These are phyloP conservation scores for Epinephelus malabaricus DNA, from an alignment of 2,797 vertebrate species.

Conservation along the genomic window DNA sequence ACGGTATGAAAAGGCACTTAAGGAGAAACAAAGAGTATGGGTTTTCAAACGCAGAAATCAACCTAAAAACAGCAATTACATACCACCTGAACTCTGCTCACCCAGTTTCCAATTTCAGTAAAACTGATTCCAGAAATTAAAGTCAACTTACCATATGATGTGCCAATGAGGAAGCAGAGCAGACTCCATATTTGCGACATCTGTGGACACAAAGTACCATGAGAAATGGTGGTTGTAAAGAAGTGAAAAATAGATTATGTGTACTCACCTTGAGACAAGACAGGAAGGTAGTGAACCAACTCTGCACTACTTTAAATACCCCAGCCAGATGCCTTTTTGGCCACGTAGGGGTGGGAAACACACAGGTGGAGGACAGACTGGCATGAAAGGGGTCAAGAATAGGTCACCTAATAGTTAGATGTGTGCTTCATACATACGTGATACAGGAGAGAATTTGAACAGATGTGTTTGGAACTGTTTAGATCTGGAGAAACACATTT, in stretches of 20 bases:
- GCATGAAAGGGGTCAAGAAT: background rate
- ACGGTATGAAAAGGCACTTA: too few relatives aligned
- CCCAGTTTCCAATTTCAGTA: background rate
- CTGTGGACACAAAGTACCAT: conserved; percentile 47
- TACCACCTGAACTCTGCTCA: too few relatives aligned
- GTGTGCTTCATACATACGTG: background rate
- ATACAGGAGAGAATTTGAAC: background rate
- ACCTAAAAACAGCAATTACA: too few relatives aligned
- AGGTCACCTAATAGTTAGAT: background rate
- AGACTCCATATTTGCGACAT: conserved; percentile 71
- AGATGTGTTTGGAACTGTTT: background rate
- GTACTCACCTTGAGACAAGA: conserved; percentile 56
- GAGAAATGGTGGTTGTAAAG: background rate
- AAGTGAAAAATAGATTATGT: background rate
- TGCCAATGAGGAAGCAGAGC: conserved; percentile 54
- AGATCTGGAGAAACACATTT: background rate
- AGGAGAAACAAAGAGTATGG: too few relatives aligned
- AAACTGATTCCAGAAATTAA: background rate
- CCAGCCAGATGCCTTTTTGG: background rate
- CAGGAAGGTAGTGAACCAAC: background rate
- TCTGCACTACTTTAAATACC: conserved; percentile 31
- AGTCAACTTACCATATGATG: conserved; percentile 62
- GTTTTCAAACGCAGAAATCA: too few relatives aligned
- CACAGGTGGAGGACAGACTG: conserved; percentile 51
- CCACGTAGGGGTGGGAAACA: conserved; percentile 59